Percentiles rank a stretch among this genome's conserved stretches.
Evolutionary conservation across 2,113 vertebrate species (phyloP).

Genomic region (Lucifuga dentata): DNA sequence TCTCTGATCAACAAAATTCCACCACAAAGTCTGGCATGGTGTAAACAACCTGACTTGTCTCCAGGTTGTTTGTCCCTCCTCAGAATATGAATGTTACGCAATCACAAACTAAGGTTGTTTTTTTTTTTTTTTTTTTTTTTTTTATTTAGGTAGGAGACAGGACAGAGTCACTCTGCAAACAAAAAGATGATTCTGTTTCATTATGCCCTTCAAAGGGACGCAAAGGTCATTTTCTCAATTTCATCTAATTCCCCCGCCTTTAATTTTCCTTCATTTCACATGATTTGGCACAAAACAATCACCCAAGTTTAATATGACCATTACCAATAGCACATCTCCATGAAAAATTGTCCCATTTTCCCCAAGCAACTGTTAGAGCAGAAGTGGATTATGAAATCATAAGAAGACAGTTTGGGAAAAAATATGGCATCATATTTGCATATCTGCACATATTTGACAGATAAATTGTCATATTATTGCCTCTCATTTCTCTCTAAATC

Average conservation of each 20-base stretch:
- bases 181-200: neutral
- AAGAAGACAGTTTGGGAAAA: no score
- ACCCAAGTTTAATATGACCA: neutral
- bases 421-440: no score
- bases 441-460: constrained; percentile 24
- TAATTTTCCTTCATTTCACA: constrained; percentile 14
- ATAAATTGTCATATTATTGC: constrained; percentile 54
- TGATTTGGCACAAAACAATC: constrained; percentile 30
- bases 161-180: neutral
- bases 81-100: neutral
- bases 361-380: neutral
- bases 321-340: constrained; percentile 16
- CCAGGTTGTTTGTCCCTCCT: neutral
- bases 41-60: constrained; percentile 31
- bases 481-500: constrained; percentile 45
- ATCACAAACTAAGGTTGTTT: constrained; percentile 4
- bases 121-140: neutral
- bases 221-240: neutral
- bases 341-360: constrained; percentile 17
- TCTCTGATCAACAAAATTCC: constrained; percentile 37
- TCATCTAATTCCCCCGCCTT: constrained; percentile 11
- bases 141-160: neutral
- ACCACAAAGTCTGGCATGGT: neutral
- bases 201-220: constrained; percentile 33
- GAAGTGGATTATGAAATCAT: constrained; percentile 52